These are phyloP conservation scores for Apamea epomidion DNA, from an alignment of 2,888 invertebrate species.

Conservation along the genomic window DNA sequence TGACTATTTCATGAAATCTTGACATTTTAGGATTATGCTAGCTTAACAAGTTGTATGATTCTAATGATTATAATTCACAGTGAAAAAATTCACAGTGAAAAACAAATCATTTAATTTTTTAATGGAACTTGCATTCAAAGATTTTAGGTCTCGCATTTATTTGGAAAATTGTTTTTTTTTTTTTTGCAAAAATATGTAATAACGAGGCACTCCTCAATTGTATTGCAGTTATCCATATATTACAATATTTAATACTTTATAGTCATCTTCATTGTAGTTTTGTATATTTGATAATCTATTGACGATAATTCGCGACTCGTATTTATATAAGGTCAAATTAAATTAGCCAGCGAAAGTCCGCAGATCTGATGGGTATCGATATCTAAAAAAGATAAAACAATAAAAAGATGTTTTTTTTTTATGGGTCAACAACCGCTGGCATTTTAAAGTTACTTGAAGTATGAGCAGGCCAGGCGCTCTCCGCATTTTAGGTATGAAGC, in stretches of 20 bases:
- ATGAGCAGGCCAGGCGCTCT: too few species aligned
- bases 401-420: background rate
- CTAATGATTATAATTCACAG: too few species aligned
- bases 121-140: background rate
- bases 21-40: too few species aligned
- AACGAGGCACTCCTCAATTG: background rate
- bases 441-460: background rate
- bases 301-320: constrained; percentile 18
- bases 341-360: background rate
- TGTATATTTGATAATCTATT: background rate
- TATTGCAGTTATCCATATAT: constrained; percentile 1
- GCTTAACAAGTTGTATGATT: too few species aligned
- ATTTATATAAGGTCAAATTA: background rate
- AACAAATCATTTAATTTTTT: too few species aligned
- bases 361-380: background rate
- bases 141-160: background rate
- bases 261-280: background rate
- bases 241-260: background rate
- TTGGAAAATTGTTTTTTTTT: background rate
- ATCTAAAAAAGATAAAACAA: background rate
- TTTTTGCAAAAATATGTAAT: too few species aligned
- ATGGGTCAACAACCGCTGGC: background rate
- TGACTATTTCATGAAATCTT: too few species aligned
- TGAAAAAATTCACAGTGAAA: too few species aligned
- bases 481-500: too few species aligned